These are phyloP conservation scores for Felis catus DNA, from an alignment of 2,113 vertebrate genomes.

Conservation along the genomic window DNA sequence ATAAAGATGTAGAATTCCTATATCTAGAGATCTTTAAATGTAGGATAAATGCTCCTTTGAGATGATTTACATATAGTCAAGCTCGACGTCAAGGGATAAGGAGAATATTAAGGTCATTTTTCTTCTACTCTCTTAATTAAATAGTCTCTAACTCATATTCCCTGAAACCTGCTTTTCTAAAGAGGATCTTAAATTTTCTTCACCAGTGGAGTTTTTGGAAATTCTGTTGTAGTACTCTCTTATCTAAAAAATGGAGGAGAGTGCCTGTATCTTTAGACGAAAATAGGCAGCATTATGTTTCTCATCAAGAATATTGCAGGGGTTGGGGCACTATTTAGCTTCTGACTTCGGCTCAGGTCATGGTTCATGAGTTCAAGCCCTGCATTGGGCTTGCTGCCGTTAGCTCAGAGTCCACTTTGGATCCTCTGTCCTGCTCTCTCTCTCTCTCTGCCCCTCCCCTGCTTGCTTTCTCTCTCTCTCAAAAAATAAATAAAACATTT, in stretches of 20 bases:
- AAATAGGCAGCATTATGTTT: neutral
- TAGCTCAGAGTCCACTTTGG: no score
- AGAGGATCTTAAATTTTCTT: neutral
- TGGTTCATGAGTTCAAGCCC: no score
- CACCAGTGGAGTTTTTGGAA: neutral
- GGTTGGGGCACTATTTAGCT: no score
- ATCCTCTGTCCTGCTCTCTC: no score
- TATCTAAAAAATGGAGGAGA: neutral
- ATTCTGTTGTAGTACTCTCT: neutral
- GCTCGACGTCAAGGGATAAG: neutral
- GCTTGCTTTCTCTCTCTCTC: no score
- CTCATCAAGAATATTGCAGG: neutral
- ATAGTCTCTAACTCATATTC: neutral
- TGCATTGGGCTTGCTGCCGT: no score
- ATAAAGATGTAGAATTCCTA: neutral
- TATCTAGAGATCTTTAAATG: neutral
- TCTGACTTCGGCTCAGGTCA: no score
- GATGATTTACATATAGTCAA: neutral
- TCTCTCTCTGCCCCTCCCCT: no score
- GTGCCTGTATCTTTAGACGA: neutral
- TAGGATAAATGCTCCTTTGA: neutral
- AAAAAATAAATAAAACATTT: no score
- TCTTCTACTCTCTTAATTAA: neutral
- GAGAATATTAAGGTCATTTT: neutral
- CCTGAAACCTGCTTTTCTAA: neutral